Evolutionary conservation across 2,113 vertebrate species (phyloP).

Genomic region (Chloropsis hardwickii): DNA sequence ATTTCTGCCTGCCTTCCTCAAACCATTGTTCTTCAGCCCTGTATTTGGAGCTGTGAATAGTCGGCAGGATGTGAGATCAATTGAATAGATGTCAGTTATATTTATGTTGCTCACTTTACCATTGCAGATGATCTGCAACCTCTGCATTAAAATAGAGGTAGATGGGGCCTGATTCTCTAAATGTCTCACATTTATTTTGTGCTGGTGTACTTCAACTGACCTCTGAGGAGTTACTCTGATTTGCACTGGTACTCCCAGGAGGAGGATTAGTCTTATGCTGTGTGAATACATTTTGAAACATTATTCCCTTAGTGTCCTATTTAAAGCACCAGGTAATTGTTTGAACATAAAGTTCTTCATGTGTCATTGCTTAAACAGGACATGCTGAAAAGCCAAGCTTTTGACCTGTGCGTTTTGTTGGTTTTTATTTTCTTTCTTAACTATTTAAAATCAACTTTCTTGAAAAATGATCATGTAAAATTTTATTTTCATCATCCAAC

Average conservation of each 20-base stretch:
- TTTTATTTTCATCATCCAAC: neutral
- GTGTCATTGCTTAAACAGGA: slow-evolving; percentile 31
- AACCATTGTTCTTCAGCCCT: slow-evolving; percentile 40
- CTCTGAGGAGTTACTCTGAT: slow-evolving; percentile 24
- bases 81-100: slow-evolving; percentile 33
- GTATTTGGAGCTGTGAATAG: slow-evolving; percentile 18
- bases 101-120: slow-evolving; percentile 17
- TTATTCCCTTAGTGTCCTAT: slow-evolving; percentile 13
- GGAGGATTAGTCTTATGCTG: neutral
- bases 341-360: slow-evolving; percentile 14
- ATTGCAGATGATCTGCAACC: slow-evolving; percentile 35
- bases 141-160: slow-evolving; percentile 23
- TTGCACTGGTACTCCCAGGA: neutral
- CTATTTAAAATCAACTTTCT: neutral
- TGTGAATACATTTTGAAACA: slow-evolving; percentile 10
- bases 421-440: neutral
- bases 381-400: neutral
- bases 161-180: neutral
- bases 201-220: neutral
- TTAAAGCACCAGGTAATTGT: slow-evolving; percentile 27
- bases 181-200: neutral
- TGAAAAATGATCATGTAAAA: neutral
- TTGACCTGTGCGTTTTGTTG: neutral
- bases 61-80: slow-evolving; percentile 26
- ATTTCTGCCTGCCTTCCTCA: slow-evolving; percentile 30